Percentiles rank a stretch among this genome's conserved stretches.
Evolutionary conservation across 1,140 invertebrate genomes (phyloP).

Genomic region (Aphelenchoides besseyi): DNA sequence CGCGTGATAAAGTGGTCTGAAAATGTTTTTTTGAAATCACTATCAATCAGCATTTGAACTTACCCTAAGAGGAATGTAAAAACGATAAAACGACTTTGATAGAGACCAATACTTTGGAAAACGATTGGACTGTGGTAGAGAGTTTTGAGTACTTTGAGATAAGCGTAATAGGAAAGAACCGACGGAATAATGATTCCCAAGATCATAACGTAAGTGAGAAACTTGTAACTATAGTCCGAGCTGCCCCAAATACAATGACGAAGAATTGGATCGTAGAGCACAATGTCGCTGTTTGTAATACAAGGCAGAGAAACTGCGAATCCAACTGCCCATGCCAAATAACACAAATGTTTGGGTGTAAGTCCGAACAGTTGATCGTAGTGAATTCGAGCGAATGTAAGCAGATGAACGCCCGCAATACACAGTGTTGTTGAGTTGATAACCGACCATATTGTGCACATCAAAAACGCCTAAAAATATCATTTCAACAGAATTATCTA

Average conservation of each 20-base stretch:
- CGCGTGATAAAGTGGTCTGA: constrained; percentile 58
- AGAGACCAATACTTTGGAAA: constrained; percentile 60
- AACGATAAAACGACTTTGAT: constrained; percentile 60
- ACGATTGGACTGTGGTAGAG: constrained; percentile 61
- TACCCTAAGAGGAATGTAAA: constrained; percentile 58
- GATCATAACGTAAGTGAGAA: constrained; percentile 60
- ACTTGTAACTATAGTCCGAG: constrained; percentile 60
- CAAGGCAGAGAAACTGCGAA: constrained; percentile 56
- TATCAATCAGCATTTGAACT: constrained; percentile 24
- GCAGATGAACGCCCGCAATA: constrained; percentile 61
- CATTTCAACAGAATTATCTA: constrained; percentile 21
- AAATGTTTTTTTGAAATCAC: constrained; percentile 23
- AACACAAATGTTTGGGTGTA: constrained; percentile 46
- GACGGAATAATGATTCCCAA: constrained; percentile 58
- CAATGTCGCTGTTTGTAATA: constrained; percentile 59
- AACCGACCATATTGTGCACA: constrained; percentile 58
- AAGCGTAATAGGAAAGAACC: constrained; percentile 56
- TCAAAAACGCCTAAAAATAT: constrained; percentile 55
- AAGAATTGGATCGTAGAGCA: constrained; percentile 56
- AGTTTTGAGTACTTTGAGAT: constrained; percentile 59
- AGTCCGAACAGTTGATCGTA: constrained; percentile 62
- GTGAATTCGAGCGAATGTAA: constrained; percentile 62
- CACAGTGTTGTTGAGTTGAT: constrained; percentile 59
- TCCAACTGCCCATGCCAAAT: constrained; percentile 60
- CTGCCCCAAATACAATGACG: constrained; percentile 54